phyloP scores from a whole-genome alignment of 2,113 vertebrate species.

The Muntiacus reevesi region DNA sequence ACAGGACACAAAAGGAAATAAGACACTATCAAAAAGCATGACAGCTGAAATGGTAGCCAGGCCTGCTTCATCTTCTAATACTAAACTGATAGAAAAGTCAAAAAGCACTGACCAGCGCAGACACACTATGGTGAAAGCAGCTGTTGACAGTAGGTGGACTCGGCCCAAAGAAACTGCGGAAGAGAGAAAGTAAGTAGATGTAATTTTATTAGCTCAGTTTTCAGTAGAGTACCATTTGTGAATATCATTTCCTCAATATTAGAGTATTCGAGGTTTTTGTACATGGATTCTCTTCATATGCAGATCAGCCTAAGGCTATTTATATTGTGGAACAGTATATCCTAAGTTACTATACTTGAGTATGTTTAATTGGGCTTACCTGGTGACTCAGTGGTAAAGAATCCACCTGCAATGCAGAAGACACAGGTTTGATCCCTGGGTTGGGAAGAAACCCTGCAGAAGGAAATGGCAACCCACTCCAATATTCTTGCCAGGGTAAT shows the following conservation, averaged over 20 bases:
- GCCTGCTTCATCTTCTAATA: not conserved
- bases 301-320: not conserved
- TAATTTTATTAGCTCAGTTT: not conserved
- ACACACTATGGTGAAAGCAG: conserved; percentile 37
- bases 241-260: not conserved
- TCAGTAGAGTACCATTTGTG: not conserved
- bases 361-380: not conserved
- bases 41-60: conserved; percentile 23
- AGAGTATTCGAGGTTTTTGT: not conserved
- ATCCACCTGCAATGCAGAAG: not conserved
- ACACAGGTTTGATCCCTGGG: not conserved
- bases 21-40: not conserved
- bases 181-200: conserved; percentile 85
- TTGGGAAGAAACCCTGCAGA: not conserved
- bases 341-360: not conserved
- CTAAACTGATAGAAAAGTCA: conserved; percentile 21
- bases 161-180: conserved; percentile 79
- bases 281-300: not conserved
- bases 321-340: not conserved
- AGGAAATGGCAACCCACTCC: not conserved
- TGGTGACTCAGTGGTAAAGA: not conserved
- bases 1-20: conserved; percentile 41
- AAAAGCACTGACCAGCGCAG: conserved; percentile 14
- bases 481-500: not conserved
- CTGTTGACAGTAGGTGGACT: conserved; percentile 74